Percentiles rank a stretch among this genome's conserved stretches.
phyloP scores from a whole-genome alignment of 2,888 invertebrate genomes.

The Cerastis leucographa region DNA sequence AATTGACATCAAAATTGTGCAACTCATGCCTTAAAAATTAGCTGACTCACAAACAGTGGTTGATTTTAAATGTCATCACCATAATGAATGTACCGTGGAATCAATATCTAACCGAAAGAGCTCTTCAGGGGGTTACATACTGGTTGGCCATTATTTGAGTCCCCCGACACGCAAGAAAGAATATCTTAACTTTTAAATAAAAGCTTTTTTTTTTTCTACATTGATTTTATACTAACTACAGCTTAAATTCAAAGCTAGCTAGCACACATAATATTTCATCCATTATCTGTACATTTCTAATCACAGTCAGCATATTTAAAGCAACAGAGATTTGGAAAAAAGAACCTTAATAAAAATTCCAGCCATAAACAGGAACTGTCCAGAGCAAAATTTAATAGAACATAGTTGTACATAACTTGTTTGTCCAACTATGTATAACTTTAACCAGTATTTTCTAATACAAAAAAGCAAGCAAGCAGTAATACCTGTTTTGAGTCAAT shows the following conservation, averaged over 20 bases:
- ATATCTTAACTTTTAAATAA: neutral
- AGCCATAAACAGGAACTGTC: neutral
- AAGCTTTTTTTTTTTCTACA: neutral
- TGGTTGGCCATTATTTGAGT: neutral
- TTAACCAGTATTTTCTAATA: constrained; percentile 30
- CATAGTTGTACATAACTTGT: constrained; percentile 20
- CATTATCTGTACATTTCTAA: neutral
- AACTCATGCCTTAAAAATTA: constrained; percentile 5
- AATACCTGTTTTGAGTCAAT: constrained; percentile 51
- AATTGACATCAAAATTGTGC: constrained; percentile 24
- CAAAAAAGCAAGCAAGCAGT: constrained; percentile 49
- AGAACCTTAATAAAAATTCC: neutral
- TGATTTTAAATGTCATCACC: neutral
- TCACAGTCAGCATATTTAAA: neutral
- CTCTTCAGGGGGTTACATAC: neutral
- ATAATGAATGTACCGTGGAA: neutral
- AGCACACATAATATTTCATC: neutral
- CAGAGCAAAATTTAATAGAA: neutral
- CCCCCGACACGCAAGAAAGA: neutral
- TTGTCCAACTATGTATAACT: constrained; percentile 13
- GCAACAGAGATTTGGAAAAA: neutral
- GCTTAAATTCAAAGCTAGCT: neutral
- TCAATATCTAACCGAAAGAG: neutral
- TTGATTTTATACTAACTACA: neutral
- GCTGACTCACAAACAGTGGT: constrained; percentile 13